Percentiles rank a stretch among this genome's conserved stretches.
Evolutionary conservation across 92 coral and sea anemone genomes (phyloP).

Genomic region (Anthopleura xanthogrammica): DNA sequence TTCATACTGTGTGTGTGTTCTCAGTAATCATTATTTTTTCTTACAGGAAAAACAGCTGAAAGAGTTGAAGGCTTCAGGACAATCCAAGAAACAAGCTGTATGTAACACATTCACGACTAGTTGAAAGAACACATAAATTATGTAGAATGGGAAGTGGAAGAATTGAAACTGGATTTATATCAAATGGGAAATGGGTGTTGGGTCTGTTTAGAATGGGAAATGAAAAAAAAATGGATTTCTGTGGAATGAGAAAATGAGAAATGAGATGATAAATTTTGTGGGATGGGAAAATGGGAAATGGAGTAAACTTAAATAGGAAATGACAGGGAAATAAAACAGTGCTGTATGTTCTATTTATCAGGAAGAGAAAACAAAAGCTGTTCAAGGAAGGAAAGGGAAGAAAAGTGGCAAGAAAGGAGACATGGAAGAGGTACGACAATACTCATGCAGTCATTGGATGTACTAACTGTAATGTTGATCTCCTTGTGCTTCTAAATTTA

Average conservation of each 20-base stretch:
- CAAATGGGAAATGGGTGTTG: background rate
- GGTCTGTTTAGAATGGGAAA: too few relatives aligned
- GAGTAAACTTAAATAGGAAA: too few relatives aligned
- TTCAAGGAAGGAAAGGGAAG: slow-evolving; percentile 83
- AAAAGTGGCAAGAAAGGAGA: slow-evolving; percentile 89
- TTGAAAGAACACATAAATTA: background rate
- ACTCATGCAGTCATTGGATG: background rate
- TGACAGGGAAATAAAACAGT: background rate
- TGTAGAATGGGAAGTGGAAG: background rate
- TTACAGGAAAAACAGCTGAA: slow-evolving; percentile 88
- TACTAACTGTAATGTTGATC: background rate
- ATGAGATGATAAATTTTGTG: background rate
- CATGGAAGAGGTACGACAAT: slow-evolving; percentile 68
- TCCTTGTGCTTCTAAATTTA: too few relatives aligned
- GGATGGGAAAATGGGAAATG: too few relatives aligned
- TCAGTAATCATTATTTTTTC: background rate
- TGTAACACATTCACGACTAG: slow-evolving; percentile 1
- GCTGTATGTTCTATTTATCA: slow-evolving; percentile 16
- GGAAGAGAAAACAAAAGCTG: slow-evolving; percentile 94
- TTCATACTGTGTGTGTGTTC: background rate
- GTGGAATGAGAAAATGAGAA: background rate
- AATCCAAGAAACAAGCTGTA: slow-evolving; percentile 94
- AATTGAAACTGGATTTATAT: background rate
- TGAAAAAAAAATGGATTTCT: background rate
- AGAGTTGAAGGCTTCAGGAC: slow-evolving; percentile 88